These are phyloP conservation scores for Cheilosia vernalis DNA, from an alignment of 2,888 invertebrate genomes.

Conservation along the genomic window DNA sequence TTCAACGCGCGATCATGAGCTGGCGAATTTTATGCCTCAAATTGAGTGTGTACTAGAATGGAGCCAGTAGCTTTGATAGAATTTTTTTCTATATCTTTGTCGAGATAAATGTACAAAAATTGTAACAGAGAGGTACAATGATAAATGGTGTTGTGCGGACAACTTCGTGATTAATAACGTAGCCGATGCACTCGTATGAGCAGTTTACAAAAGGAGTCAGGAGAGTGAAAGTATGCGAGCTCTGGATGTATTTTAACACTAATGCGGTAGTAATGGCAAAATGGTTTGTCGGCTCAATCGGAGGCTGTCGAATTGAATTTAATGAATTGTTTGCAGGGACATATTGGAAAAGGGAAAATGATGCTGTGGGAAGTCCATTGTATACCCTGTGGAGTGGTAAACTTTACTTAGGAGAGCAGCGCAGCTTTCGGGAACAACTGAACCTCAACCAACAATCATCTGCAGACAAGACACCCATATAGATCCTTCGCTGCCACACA, in stretches of 20 bases:
- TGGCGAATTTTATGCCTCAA: slow-evolving; percentile 34
- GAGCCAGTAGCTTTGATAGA: slow-evolving; percentile 21
- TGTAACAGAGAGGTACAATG: slow-evolving; percentile 37
- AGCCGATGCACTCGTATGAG: slow-evolving; percentile 18
- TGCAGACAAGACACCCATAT: no score
- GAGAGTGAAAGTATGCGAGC: not conserved
- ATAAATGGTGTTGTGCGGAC: slow-evolving; percentile 55
- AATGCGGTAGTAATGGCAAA: not conserved
- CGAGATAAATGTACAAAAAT: slow-evolving; percentile 18
- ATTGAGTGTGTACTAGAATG: slow-evolving; percentile 15
- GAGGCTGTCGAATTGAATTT: not conserved
- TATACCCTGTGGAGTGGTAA: no score
- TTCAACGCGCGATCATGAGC: slow-evolving; percentile 44
- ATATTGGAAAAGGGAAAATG: no score
- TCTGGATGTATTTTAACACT: not conserved
- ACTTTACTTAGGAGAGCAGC: no score
- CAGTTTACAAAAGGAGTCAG: not conserved
- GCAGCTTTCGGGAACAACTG: no score
- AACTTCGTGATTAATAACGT: slow-evolving; percentile 60
- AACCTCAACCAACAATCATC: no score
- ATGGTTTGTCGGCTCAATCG: not conserved
- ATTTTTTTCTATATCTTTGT: slow-evolving; percentile 5
- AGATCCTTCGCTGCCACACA: no score
- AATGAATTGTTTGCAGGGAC: no score
- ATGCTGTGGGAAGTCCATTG: no score